Evolutionary conservation across 2,113 vertebrate genomes (phyloP).

Genomic region (Pseudolaguvia tuberculata): DNA sequence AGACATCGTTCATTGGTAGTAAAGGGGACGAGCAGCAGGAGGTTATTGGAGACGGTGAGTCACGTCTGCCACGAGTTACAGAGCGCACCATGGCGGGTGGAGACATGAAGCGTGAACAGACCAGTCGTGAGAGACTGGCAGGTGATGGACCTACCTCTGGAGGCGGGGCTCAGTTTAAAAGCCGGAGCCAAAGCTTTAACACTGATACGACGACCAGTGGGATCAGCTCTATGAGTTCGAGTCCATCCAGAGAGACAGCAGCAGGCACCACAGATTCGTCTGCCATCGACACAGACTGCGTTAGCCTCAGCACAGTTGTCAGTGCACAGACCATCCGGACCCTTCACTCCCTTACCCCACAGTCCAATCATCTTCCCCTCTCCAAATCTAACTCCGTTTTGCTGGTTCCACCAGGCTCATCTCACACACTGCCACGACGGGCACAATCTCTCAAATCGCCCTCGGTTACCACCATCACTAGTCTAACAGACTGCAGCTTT

Average conservation of each 20-base stretch:
- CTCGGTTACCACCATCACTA: conserved; percentile 88
- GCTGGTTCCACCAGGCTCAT: conserved; percentile 86
- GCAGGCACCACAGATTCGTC: conserved; percentile 79
- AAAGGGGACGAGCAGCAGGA: conserved; percentile 74
- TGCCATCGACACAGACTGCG: conserved; percentile 86
- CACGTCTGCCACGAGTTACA: conserved; percentile 69
- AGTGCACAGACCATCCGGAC: conserved; percentile 92
- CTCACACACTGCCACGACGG: conserved; percentile 92
- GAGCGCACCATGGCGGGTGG: conserved; percentile 59
- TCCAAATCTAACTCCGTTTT: conserved; percentile 89
- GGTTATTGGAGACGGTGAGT: conserved; percentile 75
- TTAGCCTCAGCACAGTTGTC: conserved; percentile 94
- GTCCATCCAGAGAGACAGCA: conserved; percentile 91
- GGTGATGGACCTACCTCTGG: conserved; percentile 76
- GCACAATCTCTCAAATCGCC: conserved; percentile 95
- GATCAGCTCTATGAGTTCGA: conserved; percentile 98
- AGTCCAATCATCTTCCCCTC: conserved; percentile 82
- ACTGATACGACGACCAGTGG: conserved; percentile 98
- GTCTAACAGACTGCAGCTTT: conserved; percentile 91
- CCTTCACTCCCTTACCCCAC: conserved; percentile 78
- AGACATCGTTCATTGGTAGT: conserved; percentile 86
- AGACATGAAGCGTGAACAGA: conserved; percentile 75
- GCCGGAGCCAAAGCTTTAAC: conserved; percentile 97
- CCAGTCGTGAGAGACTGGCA: conserved; percentile 82
- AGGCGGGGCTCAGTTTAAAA: conserved; percentile 87